A percentile compares a stretch with the other conserved stretches of the same genome.
phyloP scores from a whole-genome alignment of 2,888 invertebrate genomes.

The Netelia inedita region DNA sequence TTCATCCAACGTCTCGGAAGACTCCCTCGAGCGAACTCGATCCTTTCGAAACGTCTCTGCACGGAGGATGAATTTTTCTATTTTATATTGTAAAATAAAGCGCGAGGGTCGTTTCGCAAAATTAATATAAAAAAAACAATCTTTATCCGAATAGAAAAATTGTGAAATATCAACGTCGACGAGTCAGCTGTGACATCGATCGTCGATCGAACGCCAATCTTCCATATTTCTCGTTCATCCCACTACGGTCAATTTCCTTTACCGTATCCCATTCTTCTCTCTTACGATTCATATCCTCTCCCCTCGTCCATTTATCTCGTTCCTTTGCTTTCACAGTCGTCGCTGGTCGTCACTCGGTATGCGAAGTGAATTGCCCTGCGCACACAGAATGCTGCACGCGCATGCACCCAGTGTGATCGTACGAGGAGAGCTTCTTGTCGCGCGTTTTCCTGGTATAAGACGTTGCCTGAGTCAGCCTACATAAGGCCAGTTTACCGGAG shows the following conservation, averaged over 20 bases:
- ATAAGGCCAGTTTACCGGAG: slow-evolving; percentile 80
- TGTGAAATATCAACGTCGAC: too few relatives aligned
- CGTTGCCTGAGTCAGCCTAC: slow-evolving; percentile 79
- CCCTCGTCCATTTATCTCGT: slow-evolving; percentile 24
- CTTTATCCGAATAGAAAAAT: too few relatives aligned
- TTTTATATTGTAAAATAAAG: too few relatives aligned
- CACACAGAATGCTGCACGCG: slow-evolving; percentile 49
- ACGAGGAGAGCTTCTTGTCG: slow-evolving; percentile 75
- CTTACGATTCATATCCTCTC: slow-evolving; percentile 22
- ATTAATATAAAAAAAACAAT: too few relatives aligned
- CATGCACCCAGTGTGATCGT: slow-evolving; percentile 59
- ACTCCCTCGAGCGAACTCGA: too few relatives aligned
- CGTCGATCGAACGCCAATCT: slow-evolving; percentile 18
- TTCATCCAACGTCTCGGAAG: background rate
- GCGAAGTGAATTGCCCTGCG: slow-evolving; percentile 43
- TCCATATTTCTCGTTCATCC: slow-evolving; percentile 18
- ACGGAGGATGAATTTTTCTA: too few relatives aligned
- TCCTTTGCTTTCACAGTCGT: slow-evolving; percentile 50
- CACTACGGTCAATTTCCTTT: slow-evolving; percentile 21
- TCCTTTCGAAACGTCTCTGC: too few relatives aligned
- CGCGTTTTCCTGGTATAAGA: slow-evolving; percentile 77
- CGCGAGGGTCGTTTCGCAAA: too few relatives aligned
- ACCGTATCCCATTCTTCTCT: too few relatives aligned
- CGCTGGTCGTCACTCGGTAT: slow-evolving; percentile 48
- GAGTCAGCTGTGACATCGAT: too few relatives aligned